Base-by-base conservation (phyloP, 2,888 invertebrate genomes). In the Adineta ricciae region DNA sequence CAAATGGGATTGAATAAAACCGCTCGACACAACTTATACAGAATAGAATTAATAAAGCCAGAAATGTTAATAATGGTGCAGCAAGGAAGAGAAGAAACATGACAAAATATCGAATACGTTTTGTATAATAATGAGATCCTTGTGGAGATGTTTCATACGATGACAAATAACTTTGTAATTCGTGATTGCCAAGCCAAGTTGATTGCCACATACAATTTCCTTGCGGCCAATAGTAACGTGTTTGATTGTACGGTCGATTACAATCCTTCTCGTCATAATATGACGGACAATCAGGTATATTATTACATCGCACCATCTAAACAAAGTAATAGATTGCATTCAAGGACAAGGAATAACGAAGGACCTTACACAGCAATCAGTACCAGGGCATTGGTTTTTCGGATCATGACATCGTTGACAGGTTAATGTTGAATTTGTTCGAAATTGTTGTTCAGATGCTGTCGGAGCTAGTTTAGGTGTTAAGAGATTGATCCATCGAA, bases 11-110 rank as follows among this genome's bases (percentile, higher is more conserved):
- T 41, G 41, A 41, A 78, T 41, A 41, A n/a, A 78, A 78, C 38
- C 78, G 78, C n/a, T 78, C 11, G n/a, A 78, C 78, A 78, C 78
- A 78, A 41, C 41, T 78, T 41, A 78, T 78, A 78, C 38, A 41
- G 7, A 24, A 38, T 19, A 78, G 7, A 41, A 41, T 78, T 78
- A 78, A 78, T 78, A 78, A 41, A 9, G 78, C 38, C n/a, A 78
- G 24, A 41, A 21, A 41, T 41, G 41, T 78, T 38, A 78, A 41
- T 41, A 78, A 2, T 78, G 78, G 41, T n/a, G 78, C 78, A 41
- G 78, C 38, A 78, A 38, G 0, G n/a, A 78, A 78, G 24, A 78
- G 24, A 24, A 78, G 38, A 78, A 78, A 38, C 78, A 78, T 78
- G n/a, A 78, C 8, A 41, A 24, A 41, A 78, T 78, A 78, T 11